phyloP scores from a whole-genome alignment of 2,888 invertebrate genomes.

The Lysandra coridon region DNA sequence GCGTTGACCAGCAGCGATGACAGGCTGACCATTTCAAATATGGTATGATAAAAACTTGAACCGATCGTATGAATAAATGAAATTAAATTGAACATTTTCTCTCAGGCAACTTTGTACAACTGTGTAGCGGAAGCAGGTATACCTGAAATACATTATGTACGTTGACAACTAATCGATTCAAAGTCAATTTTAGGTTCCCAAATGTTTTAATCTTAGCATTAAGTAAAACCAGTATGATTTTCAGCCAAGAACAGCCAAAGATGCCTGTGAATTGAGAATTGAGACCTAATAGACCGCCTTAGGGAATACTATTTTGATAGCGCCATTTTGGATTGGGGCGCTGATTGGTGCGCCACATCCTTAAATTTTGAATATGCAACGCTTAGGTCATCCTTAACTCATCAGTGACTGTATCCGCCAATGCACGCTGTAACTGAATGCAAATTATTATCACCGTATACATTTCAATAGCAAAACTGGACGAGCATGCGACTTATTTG shows the following conservation, averaged over 20 bases:
- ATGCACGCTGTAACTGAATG: background rate
- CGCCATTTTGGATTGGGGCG: background rate
- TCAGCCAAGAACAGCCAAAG: background rate
- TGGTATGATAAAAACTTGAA: background rate
- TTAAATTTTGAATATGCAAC: background rate
- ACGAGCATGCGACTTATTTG: constrained; percentile 2
- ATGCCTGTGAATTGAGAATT: background rate
- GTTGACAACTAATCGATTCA: background rate
- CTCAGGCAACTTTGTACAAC: background rate
- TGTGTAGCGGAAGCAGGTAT: background rate
- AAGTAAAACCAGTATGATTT: background rate
- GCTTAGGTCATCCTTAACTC: constrained; percentile 2
- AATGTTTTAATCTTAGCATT: background rate
- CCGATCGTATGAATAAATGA: background rate
- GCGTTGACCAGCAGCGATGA: background rate
- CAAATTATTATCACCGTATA: constrained; percentile 12
- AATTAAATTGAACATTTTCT: background rate
- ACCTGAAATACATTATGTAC: background rate
- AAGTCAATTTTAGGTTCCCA: background rate
- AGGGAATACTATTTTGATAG: background rate
- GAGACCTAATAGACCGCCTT: background rate
- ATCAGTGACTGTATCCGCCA: background rate
- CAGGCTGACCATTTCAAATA: background rate
- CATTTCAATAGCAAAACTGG: background rate
- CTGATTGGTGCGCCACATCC: background rate